Percentiles rank a stretch among this genome's conserved stretches.
Evolutionary conservation across 64 coral and sea anemone species (phyloP).

Genomic region (Montipora cactus): DNA sequence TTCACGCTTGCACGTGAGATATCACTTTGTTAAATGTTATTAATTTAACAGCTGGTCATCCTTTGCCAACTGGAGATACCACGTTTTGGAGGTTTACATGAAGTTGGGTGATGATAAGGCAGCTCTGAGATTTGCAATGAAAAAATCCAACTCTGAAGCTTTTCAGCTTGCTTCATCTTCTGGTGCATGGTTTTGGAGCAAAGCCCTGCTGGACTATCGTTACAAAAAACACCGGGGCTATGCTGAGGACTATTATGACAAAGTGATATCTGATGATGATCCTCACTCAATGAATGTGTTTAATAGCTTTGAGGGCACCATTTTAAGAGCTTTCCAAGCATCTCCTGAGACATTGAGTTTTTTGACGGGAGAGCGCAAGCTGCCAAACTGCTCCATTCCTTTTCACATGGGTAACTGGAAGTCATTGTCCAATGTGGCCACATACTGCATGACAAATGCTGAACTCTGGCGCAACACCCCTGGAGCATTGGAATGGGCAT

Average conservation of each 20-base stretch:
- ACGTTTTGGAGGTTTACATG: constrained; percentile 92
- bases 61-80: constrained; percentile 94
- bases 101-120: constrained; percentile 87
- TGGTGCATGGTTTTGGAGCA: constrained; percentile 82
- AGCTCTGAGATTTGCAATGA: constrained; percentile 75
- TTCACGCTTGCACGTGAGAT: not conserved
- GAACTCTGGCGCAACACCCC: constrained; percentile 84
- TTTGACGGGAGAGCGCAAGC: constrained; percentile 75
- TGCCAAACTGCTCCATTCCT: constrained; percentile 71
- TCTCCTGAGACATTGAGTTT: constrained; percentile 58
- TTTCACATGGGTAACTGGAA: constrained; percentile 67
- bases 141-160: constrained; percentile 80
- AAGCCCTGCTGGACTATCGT: constrained; percentile 77
- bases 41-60: constrained; percentile 84
- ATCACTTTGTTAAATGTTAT: not conserved
- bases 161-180: constrained; percentile 71
- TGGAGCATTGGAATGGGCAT: constrained; percentile 88
- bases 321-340: constrained; percentile 84
- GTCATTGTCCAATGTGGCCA: constrained; percentile 74
- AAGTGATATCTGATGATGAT: not conserved
- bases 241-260: constrained; percentile 74
- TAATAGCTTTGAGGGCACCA: constrained; percentile 66
- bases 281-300: constrained; percentile 14
- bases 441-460: constrained; percentile 82
- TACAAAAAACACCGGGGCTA: constrained; percentile 76